Base-by-base conservation (phyloP, 1,140 invertebrate genomes). In the Drosophila tani region DNA sequence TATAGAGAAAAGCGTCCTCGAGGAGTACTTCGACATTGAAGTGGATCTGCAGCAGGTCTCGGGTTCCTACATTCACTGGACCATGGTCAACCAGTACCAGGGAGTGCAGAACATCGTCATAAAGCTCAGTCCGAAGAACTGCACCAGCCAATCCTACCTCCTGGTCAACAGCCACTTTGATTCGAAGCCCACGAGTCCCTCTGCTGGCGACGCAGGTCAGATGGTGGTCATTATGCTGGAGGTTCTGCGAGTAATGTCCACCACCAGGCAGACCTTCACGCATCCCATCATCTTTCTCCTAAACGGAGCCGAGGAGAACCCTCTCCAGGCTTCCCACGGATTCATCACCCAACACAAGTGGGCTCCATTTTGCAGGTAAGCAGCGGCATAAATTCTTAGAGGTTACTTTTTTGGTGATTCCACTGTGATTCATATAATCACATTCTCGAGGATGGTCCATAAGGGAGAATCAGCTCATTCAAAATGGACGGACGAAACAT, bases 161-260 rank as follows among this genome's bases (percentile, higher is more conserved):
- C 93, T 99, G 46, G 94, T 99, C 56, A 99, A 99, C 93, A 99
- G 98, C 93, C 98, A 99, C 94, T 98, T 96, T 93, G 98, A 99
- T 93, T 96, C 97, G 50, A 96, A 98, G 81, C 94, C 96, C 38
- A 96, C 96, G 82, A 98, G 97, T 79, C 93, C 94, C 32, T 94
- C 94, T 93, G 81, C 95, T 2, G 96, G 95, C 76, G 96, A 97
- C 93, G 95, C 97, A 93, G 95, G 96, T 66, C 97, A 97, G 35
- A 97, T 97, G 77, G 99, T 98, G 94, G 97, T 96, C 15, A 95
- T 98, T 40, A 97, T 98, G 96, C 93, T 99, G 82, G 98, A 99
- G 94, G 94, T 97, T 41, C 91, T 98, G 32, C 76, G 87, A 14
- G 64, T 81, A 4, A 55, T 91, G 7, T 68, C 86, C 24, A 75